Evolutionary conservation across 1,140 invertebrate species (phyloP).

Genomic region (Temnothorax curvispinosus): DNA sequence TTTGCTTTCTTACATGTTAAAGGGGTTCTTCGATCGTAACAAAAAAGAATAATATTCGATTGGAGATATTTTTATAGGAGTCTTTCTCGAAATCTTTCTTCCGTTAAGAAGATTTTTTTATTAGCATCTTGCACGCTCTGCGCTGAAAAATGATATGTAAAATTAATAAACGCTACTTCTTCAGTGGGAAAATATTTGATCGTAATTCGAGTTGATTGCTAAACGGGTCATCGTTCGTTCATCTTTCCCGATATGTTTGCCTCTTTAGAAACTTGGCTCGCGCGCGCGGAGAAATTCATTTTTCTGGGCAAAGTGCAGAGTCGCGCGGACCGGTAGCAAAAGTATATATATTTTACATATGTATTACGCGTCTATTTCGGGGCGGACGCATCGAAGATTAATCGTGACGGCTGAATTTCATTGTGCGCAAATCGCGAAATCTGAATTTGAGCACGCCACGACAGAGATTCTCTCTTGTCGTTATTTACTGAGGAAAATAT

Average conservation of each 20-base stretch:
- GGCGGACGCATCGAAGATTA: slow-evolving; percentile 19
- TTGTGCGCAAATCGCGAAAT: background rate
- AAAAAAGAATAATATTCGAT: background rate
- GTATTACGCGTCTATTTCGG: background rate
- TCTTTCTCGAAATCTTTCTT: background rate
- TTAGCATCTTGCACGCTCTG: background rate
- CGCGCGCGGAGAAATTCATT: background rate
- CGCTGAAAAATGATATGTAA: background rate
- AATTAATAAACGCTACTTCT: background rate
- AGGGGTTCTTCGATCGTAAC: too few relatives aligned
- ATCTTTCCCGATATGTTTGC: slow-evolving; percentile 3
- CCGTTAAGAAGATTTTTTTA: background rate
- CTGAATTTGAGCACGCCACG: background rate
- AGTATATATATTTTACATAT: background rate
- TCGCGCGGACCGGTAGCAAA: background rate
- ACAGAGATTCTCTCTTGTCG: background rate
- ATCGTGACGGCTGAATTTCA: background rate
- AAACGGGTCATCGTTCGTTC: background rate
- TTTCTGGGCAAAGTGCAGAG: slow-evolving; percentile 1
- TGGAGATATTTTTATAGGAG: background rate
- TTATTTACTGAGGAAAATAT: slow-evolving; percentile 11
- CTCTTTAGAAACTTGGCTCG: slow-evolving; percentile 1
- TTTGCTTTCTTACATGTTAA: background rate
- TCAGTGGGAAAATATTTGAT: background rate
- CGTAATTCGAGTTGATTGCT: background rate